Evolutionary conservation across 2,113 vertebrate species (phyloP).

Genomic region (Urocitellus parryii): DNA sequence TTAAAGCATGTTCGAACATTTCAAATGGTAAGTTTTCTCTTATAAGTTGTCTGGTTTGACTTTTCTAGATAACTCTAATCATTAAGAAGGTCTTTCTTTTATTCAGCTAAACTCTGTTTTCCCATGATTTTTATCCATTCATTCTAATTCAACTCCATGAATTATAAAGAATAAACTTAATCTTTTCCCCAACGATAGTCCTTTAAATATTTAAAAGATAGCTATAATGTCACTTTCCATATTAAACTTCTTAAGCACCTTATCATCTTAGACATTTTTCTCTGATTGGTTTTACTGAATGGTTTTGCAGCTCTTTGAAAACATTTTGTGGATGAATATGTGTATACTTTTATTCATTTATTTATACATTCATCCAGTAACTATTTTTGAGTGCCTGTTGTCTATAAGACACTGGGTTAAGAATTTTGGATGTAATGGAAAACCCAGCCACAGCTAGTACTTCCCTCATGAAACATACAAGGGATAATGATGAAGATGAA

Average conservation of each 20-base stretch:
- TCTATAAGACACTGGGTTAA: not conserved
- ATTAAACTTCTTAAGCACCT: slow-evolving; percentile 42
- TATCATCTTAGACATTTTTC: not conserved
- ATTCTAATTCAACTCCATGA: slow-evolving; percentile 51
- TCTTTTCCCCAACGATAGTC: slow-evolving; percentile 22
- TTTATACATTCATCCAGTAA: not conserved
- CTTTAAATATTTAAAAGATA: slow-evolving; percentile 65
- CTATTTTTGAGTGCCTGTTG: not conserved
- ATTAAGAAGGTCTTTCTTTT: slow-evolving; percentile 53
- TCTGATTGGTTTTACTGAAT: not conserved
- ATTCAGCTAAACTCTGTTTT: slow-evolving; percentile 47
- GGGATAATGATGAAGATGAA: not conserved
- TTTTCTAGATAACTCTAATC: slow-evolving; percentile 16
- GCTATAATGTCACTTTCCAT: slow-evolving; percentile 35
- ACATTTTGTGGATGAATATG: not conserved
- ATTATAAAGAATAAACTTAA: slow-evolving; percentile 55
- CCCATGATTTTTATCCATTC: slow-evolving; percentile 42
- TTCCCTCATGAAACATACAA: not conserved
- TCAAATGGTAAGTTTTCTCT: not conserved
- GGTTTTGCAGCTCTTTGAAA: not conserved
- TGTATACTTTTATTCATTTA: not conserved
- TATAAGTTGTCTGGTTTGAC: not conserved
- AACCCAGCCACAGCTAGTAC: not conserved
- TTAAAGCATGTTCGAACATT: not conserved
- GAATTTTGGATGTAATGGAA: not conserved